Evolutionary conservation across 2,113 vertebrate genomes (phyloP).

Genomic region (Osmerus mordax): DNA sequence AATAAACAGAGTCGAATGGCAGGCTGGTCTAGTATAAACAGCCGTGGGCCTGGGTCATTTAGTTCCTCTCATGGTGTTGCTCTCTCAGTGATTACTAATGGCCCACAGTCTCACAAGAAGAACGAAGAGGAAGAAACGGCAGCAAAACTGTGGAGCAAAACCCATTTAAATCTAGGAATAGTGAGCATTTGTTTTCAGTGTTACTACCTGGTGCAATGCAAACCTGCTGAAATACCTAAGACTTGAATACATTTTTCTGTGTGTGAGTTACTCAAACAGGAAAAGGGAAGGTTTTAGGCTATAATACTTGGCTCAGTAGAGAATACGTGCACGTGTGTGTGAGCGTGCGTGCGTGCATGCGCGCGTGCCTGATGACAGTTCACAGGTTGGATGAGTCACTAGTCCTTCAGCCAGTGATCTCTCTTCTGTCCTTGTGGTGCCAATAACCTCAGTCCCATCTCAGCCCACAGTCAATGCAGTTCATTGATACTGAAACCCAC

Average conservation of each 20-base stretch:
- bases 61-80: slow-evolving; percentile 45
- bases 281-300: too few species aligned
- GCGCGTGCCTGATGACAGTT: not conserved
- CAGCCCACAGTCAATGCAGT: not conserved
- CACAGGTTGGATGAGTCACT: slow-evolving; percentile 2
- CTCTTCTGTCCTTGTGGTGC: not conserved
- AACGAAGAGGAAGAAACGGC: not conserved
- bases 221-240: too few species aligned
- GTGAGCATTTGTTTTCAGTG: not conserved
- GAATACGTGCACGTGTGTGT: not conserved
- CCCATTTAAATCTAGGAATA: too few species aligned
- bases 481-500: not conserved
- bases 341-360: not conserved
- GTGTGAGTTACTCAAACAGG: too few species aligned
- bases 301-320: not conserved
- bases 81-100: slow-evolving; percentile 54
- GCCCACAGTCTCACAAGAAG: slow-evolving; percentile 44
- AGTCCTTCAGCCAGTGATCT: not conserved
- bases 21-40: slow-evolving; percentile 47
- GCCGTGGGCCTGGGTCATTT: slow-evolving; percentile 44
- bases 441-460: not conserved
- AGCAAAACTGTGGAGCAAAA: not conserved
- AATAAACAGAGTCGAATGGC: slow-evolving; percentile 66
- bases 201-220: not conserved
- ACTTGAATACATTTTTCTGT: too few species aligned